Base-by-base conservation (phyloP, 2,888 invertebrate species). In the Nasonia oneida region DNA sequence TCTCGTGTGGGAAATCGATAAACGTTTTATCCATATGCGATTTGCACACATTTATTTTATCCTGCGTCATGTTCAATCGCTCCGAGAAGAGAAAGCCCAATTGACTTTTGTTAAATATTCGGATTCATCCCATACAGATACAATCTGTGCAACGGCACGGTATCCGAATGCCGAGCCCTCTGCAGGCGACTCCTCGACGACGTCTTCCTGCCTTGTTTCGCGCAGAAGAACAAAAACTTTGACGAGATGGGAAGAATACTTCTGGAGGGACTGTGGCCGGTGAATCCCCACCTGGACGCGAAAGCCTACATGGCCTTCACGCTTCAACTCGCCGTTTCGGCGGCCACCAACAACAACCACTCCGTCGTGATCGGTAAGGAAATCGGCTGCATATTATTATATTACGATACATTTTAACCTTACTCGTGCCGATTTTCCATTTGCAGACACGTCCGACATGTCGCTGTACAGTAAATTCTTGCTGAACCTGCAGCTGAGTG, bases 181-280 rank as follows among this genome's bases (percentile, higher is more conserved):
- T 96, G 96, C 89, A 89, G 90, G 67, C 93, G 94, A 14, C 85
- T 95, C 0, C 93, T 95, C 80, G 95, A 95, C 0, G 94, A 95
- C 2, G 94, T 96, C 0, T 96, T 95, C 90, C 94, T 94, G 12
- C 96, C 97, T 0, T 94, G 94, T 47, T 91, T 97, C 14, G 94
- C 94, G 79, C 94, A 94, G 73, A 95, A 95, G 3, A 95, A 95
- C 0, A 94, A 95, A 70, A 94, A 96, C 81, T 97, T 97, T 92
- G 94, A 95, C 79, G 93, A 95, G 88, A 96, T 97, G 95, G 94
- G 96, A 0, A 92, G 91, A 0, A 95, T 95, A 0, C 93, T 97
- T 90, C 91, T 97, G 2, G 94, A 96, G 77, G 97, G 97, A 0
- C 93, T 97, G 91, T 96, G 96, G 96, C 95, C 94, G 4, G 93